A percentile compares a stretch with the other conserved stretches of the same genome.
Evolutionary conservation across 2,113 vertebrate genomes (phyloP).

Genomic region (Melanocharis versteri): DNA sequence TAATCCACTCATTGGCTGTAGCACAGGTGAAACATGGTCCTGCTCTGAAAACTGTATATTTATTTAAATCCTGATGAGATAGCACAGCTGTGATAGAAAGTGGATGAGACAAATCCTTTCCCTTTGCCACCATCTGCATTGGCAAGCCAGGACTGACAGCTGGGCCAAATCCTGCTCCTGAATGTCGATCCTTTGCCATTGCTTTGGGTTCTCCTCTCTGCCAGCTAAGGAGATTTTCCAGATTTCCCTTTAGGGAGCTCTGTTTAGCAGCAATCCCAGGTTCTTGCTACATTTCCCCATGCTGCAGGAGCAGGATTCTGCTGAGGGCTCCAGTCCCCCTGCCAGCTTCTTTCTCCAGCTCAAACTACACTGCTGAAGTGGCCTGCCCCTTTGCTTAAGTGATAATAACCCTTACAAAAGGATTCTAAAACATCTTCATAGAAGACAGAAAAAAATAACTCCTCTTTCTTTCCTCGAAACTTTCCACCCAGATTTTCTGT

Average conservation of each 20-base stretch:
- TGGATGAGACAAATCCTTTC: not conserved
- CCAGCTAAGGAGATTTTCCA: not conserved
- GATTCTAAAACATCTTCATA: not conserved
- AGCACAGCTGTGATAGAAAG: not conserved
- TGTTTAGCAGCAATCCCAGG: not conserved
- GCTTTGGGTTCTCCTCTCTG: not conserved
- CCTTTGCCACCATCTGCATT: not conserved
- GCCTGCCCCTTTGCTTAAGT: not conserved
- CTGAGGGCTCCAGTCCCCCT: not conserved
- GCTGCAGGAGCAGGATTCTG: not conserved
- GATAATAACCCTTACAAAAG: not conserved
- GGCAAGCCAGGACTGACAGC: not conserved
- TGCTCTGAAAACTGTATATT: not conserved
- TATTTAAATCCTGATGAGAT: not conserved
- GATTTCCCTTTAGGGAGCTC: not conserved
- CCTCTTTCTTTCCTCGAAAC: not conserved
- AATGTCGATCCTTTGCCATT: not conserved
- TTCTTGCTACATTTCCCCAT: not conserved
- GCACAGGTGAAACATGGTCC: not conserved
- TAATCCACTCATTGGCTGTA: fast-evolving
- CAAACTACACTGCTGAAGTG: not conserved
- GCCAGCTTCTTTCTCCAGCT: not conserved
- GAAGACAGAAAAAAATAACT: not conserved
- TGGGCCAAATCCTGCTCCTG: not conserved
- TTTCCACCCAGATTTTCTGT: not conserved